Evolutionary conservation across 2,113 vertebrate genomes (phyloP), one percentile per base, ranked within the genome.

Genomic region (Centropus unirufus): DNA sequence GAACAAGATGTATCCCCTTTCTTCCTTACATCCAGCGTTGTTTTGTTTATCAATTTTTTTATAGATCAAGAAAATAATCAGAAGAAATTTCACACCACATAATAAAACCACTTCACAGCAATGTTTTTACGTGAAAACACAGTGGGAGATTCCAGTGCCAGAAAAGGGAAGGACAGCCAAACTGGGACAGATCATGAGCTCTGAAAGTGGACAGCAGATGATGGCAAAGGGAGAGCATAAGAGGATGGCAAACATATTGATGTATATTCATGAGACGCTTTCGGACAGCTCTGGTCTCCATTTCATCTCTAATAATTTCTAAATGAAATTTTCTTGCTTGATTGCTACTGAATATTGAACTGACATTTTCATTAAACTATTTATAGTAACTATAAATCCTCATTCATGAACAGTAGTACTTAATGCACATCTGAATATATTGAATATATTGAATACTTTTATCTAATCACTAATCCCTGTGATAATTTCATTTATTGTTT

Each of bases 341-440:
- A 46, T 26, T 62, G n/a, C n/a, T 76, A 69, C 54, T 66, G 79
- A 92, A 79, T 92, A 93, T 64, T 74, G 63, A 93, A 59, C 42
- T 90, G 79, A 80, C 51, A 86, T 90, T 95, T 93, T 92, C 85
- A 83, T 90, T 90, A 86, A 80, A 77, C 82, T 95, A 49, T 69
- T 58, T 76, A 39, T 42, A 83, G 79, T 63, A 88, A 90, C 72
- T 68, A 46, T 54, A 90, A 80, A 73, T 51, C 14, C 51, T 92
- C 79, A 51, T 85, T 58, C 0, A 0, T 83, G 79, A 94, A 62
- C 75, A 80, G 36, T 2, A 62, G 62, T 34, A 51, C 63, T 69
- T 87, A 79, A 66, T 11, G 82, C 34, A 24, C n/a, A 80, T 73
- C 39, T 83, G 54, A 83, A 77, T 74, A 55, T 76, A 88, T 24